Evolutionary conservation across 2,888 invertebrate species (phyloP).

Genomic region (Kuschelorhynchus macadamiae): DNA sequence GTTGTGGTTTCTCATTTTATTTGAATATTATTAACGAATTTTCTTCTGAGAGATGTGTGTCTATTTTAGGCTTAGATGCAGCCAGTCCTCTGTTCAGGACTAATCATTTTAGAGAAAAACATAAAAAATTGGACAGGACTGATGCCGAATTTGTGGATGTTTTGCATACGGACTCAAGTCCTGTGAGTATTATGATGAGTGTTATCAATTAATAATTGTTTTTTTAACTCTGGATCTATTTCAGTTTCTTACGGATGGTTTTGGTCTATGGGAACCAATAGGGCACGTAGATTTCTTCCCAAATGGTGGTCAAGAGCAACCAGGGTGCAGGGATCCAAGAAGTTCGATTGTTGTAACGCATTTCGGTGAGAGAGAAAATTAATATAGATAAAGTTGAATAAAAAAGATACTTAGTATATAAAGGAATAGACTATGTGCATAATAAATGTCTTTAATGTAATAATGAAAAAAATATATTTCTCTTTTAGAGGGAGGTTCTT

Average conservation of each 20-base stretch:
- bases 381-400: conserved; percentile 2
- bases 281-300: conserved; percentile 76
- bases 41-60: no score
- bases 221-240: no score
- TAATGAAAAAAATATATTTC: no score
- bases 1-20: no score
- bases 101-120: conserved; percentile 71
- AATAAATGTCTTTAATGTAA: no score
- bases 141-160: conserved; percentile 79
- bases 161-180: conserved; percentile 77
- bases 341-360: conserved; percentile 73
- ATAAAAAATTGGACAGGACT: conserved; percentile 73
- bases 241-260: conserved; percentile 73
- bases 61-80: conserved; percentile 82
- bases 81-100: conserved; percentile 84
- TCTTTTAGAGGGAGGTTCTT: conserved; percentile 55
- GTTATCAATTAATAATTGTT: no score
- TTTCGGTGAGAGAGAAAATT: conserved; percentile 66
- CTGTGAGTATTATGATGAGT: conserved; percentile 60
- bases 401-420: no score
- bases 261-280: conserved; percentile 73
- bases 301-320: conserved; percentile 75
- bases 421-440: no score
- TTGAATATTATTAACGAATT: no score
- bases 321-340: conserved; percentile 72